Percentiles rank a stretch among this genome's conserved stretches.
Evolutionary conservation across 2,113 vertebrate species (phyloP).

Genomic region (Amphilophus citrinellus): DNA sequence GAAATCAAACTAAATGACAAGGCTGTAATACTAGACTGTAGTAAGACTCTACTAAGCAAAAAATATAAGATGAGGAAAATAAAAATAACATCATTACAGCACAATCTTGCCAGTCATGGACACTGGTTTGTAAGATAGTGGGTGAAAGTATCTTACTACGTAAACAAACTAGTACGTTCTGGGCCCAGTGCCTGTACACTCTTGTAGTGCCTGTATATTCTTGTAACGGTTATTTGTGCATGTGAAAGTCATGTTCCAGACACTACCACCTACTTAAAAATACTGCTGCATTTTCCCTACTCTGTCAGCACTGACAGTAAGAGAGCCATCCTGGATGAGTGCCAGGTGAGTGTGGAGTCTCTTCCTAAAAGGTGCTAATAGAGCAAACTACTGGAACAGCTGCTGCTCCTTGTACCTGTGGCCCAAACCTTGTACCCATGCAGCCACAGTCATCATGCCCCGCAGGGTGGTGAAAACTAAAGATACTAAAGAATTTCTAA

Average conservation of each 20-base stretch:
- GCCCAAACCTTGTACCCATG: slow-evolving; percentile 24
- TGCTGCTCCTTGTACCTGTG: slow-evolving; percentile 70
- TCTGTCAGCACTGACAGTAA: slow-evolving; percentile 37
- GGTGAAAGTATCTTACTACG: slow-evolving; percentile 43
- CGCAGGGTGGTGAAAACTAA: slow-evolving; percentile 8
- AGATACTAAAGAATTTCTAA: slow-evolving; percentile 3
- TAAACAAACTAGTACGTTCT: slow-evolving; percentile 47
- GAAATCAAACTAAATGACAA: background rate
- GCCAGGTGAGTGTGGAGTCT: slow-evolving; percentile 56
- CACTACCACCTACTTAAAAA: slow-evolving; percentile 53
- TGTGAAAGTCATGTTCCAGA: slow-evolving; percentile 45
- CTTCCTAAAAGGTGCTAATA: slow-evolving; percentile 77
- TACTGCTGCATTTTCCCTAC: slow-evolving; percentile 30
- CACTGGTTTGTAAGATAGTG: slow-evolving; percentile 25
- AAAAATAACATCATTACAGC: slow-evolving; percentile 29
- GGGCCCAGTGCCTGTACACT: slow-evolving; percentile 25
- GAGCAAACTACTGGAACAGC: slow-evolving; percentile 69
- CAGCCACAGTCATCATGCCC: slow-evolving; percentile 6
- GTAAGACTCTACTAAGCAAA: background rate
- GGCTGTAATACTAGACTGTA: background rate
- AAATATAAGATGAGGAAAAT: slow-evolving; percentile 24
- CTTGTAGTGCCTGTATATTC: background rate
- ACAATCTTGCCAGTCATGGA: slow-evolving; percentile 34
- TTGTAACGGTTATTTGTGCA: slow-evolving; percentile 39
- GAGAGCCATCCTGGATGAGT: slow-evolving; percentile 32